Evolutionary conservation across 53 echinoderm and acorn worm genomes (phyloP).

Genomic region (Astropecten irregularis): DNA sequence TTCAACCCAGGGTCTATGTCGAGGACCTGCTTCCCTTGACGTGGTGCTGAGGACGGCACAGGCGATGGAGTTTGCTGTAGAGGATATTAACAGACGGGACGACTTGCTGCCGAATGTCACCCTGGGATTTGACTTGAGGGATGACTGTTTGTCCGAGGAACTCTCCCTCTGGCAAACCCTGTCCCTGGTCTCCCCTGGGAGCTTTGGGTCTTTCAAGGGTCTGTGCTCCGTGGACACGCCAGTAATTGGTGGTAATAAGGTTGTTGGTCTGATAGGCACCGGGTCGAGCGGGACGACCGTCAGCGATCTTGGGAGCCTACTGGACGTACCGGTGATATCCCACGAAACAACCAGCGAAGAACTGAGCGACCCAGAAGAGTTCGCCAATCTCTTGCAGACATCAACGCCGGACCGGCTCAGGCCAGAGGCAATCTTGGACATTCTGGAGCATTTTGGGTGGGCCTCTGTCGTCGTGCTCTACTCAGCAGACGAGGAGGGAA

Average conservation of each 20-base stretch:
- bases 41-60: background rate
- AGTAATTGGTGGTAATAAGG: background rate
- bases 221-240: background rate
- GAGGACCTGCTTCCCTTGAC: background rate
- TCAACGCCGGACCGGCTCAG: slow-evolving; percentile 9
- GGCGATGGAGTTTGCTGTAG: slow-evolving; percentile 2
- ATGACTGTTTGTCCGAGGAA: slow-evolving; percentile 17
- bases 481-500: background rate
- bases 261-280: slow-evolving; percentile 4
- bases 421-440: background rate
- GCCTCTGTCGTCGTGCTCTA: background rate
- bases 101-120: slow-evolving; percentile 26
- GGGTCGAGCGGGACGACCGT: background rate
- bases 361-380: slow-evolving; percentile 7
- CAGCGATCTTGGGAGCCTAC: background rate
- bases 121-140: slow-evolving; percentile 27
- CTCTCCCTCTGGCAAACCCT: slow-evolving; percentile 2
- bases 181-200: background rate
- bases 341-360: slow-evolving; percentile 13
- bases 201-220: background rate
- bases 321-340: background rate
- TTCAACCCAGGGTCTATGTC: background rate
- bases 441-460: slow-evolving; percentile 13
- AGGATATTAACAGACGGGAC: slow-evolving; percentile 12
- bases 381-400: background rate